Conservation (phyloP, 2,113 vertebrate species). For the Melanotaenia duboulayi region DNA sequence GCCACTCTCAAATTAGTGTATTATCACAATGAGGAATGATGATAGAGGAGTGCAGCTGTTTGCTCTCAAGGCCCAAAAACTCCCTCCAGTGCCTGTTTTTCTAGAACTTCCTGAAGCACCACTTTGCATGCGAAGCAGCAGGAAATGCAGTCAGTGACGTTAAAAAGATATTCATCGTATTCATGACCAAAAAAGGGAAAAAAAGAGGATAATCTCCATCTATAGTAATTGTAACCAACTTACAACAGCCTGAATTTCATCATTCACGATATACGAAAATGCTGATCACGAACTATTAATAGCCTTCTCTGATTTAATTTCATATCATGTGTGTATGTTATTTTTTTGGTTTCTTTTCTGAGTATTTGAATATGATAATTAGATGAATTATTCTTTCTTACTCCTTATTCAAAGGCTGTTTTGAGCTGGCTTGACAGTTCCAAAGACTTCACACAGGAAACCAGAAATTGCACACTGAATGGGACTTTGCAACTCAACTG, state of each 20-base stretch:
- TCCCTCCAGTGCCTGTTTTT: constrained; percentile 62
- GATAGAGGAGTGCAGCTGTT: constrained; percentile 79
- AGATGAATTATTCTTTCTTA: constrained; percentile 3
- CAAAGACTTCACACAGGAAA: constrained; percentile 48
- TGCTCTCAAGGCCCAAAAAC: constrained; percentile 71
- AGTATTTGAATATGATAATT: constrained; percentile 30
- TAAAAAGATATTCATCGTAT: constrained; percentile 68
- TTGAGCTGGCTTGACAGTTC: constrained; percentile 17
- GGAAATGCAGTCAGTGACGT: constrained; percentile 74
- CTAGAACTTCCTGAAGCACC: constrained; percentile 77
- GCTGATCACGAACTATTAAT: constrained; percentile 49
- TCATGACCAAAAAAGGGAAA: constrained; percentile 32
- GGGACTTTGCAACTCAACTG: constrained; percentile 29
- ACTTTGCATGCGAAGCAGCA: constrained; percentile 74
- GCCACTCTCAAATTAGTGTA: constrained; percentile 51
- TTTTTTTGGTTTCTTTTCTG: constrained; percentile 17
- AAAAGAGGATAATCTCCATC: constrained; percentile 48
- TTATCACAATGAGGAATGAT: constrained; percentile 52
- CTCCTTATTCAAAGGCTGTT: constrained; percentile 18
- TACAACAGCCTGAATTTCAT: constrained; percentile 21
- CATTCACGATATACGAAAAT: constrained; percentile 44
- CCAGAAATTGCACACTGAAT: constrained; percentile 47
- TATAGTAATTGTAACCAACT: constrained; percentile 41
- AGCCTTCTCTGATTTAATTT: constrained; percentile 29
- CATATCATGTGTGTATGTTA: constrained; percentile 42